phyloP scores from a whole-genome alignment of 30 jellyfish, hydroid and myxozoan genomes.

The Hydractinia symbiolongicarpus region DNA sequence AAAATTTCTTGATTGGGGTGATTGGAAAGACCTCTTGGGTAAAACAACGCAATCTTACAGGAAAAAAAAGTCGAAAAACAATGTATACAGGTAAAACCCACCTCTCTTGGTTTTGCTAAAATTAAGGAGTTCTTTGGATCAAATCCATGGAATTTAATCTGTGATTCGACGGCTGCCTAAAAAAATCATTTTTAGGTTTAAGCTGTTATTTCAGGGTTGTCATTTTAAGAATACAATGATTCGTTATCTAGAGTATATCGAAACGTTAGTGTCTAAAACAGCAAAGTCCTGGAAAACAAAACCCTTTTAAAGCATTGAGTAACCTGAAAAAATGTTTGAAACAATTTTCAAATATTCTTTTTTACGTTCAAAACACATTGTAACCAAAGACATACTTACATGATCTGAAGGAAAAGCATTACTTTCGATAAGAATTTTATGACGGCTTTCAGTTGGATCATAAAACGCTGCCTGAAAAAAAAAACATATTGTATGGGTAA shows the following conservation, averaged over 20 bases:
- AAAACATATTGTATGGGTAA: neutral
- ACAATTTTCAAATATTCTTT: neutral
- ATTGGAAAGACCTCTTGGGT: no score
- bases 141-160: constrained; percentile 72
- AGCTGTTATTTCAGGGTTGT: no score
- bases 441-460: constrained; percentile 71
- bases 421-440: constrained; percentile 56
- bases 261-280: no score
- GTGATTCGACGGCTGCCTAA: constrained; percentile 75
- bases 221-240: no score
- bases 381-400: constrained; percentile 34
- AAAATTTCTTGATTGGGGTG: no score
- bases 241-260: no score
- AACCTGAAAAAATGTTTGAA: no score
- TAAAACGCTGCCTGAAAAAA: constrained; percentile 68
- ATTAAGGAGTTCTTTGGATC: constrained; percentile 73
- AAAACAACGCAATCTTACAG: no score
- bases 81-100: neutral
- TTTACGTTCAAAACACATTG: neutral
- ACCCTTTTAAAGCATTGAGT: no score
- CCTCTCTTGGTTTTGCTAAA: constrained; percentile 59
- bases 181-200: neutral
- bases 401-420: constrained; percentile 88
- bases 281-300: no score
- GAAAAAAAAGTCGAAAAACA: no score